Evolutionary conservation across 2,797 vertebrate genomes (phyloP).

Genomic region (Notoglanidium macrostoma): DNA sequence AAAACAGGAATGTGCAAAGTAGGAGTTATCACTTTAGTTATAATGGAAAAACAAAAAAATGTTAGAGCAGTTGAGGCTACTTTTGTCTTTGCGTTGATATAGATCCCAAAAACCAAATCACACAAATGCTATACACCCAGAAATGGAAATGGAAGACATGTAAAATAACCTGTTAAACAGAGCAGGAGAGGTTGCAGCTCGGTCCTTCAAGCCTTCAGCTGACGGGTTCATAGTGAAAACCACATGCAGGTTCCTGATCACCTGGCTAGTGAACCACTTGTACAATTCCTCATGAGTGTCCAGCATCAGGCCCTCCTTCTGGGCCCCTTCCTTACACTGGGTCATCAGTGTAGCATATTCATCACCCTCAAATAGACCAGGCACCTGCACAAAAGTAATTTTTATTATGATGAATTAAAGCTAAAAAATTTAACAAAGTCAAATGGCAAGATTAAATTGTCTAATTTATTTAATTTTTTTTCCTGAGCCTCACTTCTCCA

Average conservation of each 20-base stretch:
- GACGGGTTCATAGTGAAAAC: conserved; percentile 99
- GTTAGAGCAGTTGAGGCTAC: background rate
- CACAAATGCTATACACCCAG: background rate
- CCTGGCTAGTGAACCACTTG: conserved; percentile 99
- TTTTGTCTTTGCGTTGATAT: background rate
- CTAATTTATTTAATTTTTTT: background rate
- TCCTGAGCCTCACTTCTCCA: conserved; percentile 79
- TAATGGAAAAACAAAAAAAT: background rate
- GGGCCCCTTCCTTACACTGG: conserved; percentile 97
- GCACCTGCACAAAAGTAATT: conserved; percentile 79
- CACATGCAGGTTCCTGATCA: conserved; percentile 97
- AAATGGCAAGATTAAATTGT: background rate
- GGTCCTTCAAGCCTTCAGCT: conserved; percentile 96
- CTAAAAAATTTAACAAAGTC: background rate
- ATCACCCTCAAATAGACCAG: conserved; percentile 97
- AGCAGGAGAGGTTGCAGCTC: conserved; percentile 95
- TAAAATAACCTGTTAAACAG: conserved; percentile 92
- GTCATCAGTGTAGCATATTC: conserved; percentile 99
- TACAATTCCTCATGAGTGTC: conserved; percentile 98
- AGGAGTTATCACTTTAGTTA: background rate
- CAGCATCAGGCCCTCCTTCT: conserved; percentile 98
- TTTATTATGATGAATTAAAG: background rate
- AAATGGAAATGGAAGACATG: background rate
- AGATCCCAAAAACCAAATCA: background rate
- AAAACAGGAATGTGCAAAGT: background rate